phyloP scores from a whole-genome alignment of 2,797 vertebrate species.

The Manis crassicaudata region DNA sequence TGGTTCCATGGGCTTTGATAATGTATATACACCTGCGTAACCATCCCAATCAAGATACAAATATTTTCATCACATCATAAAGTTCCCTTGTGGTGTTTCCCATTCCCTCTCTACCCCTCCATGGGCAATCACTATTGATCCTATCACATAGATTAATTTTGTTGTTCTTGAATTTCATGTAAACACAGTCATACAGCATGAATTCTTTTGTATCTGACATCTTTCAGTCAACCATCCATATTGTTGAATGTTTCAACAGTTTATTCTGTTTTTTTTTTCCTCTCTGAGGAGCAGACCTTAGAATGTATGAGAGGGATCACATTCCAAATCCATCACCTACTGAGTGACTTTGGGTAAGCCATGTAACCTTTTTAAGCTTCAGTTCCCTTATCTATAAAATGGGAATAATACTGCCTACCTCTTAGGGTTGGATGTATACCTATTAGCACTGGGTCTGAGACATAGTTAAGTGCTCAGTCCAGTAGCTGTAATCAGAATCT shows the following conservation, averaged over 20 bases:
- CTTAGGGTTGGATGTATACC: neutral
- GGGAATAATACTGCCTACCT: neutral
- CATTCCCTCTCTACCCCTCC: neutral
- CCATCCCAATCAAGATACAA: neutral
- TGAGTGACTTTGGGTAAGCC: neutral
- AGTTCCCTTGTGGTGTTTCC: neutral
- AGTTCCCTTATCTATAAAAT: constrained; percentile 37
- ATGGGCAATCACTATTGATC: neutral
- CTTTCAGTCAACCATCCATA: neutral
- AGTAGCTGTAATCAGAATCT: neutral
- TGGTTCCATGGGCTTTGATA: neutral
- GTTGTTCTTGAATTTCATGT: neutral
- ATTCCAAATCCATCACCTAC: neutral
- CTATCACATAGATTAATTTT: constrained; percentile 14
- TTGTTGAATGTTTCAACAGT: neutral
- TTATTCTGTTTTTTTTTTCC: neutral
- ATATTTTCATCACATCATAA: constrained; percentile 6
- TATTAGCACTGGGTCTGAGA: neutral
- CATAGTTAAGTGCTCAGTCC: neutral
- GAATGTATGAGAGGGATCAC: neutral
- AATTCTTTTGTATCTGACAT: constrained; percentile 30
- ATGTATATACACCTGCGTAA: neutral
- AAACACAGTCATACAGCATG: neutral
- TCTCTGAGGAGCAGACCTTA: neutral
- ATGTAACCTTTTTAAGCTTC: neutral